Evolutionary conservation across 1,140 invertebrate genomes (phyloP), one percentile per base, ranked within the genome.

Genomic region (Pantala flavescens): DNA sequence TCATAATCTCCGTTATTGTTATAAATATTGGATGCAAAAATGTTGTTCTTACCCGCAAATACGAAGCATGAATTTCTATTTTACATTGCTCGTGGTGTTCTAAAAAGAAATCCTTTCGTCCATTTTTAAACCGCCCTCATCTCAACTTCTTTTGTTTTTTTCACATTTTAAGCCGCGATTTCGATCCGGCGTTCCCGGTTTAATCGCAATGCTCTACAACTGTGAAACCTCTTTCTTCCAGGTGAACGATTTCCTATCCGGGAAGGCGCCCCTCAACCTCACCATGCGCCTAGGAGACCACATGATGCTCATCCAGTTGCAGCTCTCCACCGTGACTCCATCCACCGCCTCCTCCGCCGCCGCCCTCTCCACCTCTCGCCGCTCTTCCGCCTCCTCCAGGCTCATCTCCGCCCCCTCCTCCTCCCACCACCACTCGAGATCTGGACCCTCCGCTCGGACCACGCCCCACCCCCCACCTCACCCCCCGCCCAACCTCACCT

Each of bases 261-360:
- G 95, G 63, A 94, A 95, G 82, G 94, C 94, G 28, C 96, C 96
- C 19, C 84, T 98, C 24, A 97, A 97, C 83, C 85, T 98, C 72
- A 97, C 94, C 63, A 97, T 97, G 93, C 88, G 94, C 75, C 85
- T 97, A 16, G 95, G 95, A 24, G 95, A 97, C 81, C 95, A 97
- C 84, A 96, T 97, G 92, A 97, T 97, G 95, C 87, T 97, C 74
- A 96, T 98, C 75, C 95, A 97, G 82, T 84, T 97, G 55, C 95
- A 97, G 81, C 84, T 98, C 73, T 96, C 93, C 71, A 96, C 94
- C 16, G 89, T 95, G 3, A 87, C 87, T 16, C 85, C 82, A 74
- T 36, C 71, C 77, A 73, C 77, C 71, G 75, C 75, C 73, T 76
- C 76, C 70, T 72, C 77, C 76, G 74, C 77, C 24, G 76, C 78